A percentile compares a stretch with the other conserved stretches of the same genome.
Conservation (phyloP, 1,140 invertebrate species). For the Drosophila pseudoananassae region DNA sequence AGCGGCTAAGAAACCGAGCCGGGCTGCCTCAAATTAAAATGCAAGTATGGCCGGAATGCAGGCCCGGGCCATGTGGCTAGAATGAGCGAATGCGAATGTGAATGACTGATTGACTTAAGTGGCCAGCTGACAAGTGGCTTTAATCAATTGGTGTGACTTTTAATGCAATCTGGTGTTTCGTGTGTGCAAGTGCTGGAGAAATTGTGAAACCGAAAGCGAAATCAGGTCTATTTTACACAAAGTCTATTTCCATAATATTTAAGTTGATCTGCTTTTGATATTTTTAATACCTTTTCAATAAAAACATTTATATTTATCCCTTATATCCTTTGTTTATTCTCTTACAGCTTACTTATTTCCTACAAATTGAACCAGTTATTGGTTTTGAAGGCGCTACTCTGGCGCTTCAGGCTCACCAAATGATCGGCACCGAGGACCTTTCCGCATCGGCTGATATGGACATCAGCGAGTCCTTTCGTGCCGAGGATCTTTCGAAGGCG, state of each 20-base stretch:
- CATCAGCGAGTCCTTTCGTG: constrained; percentile 91
- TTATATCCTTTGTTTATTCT: neutral
- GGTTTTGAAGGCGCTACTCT: constrained; percentile 42
- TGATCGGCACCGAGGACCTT: constrained; percentile 84
- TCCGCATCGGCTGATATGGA: constrained; percentile 87
- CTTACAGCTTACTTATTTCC: constrained; percentile 8
- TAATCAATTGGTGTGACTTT: constrained; percentile 69
- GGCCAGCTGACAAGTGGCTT: constrained; percentile 74
- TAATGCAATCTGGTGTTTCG: constrained; percentile 12
- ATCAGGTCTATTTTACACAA: constrained; percentile 1
- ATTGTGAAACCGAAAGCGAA: constrained; percentile 39
- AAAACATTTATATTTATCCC: neutral
- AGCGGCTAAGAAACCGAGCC: constrained; percentile 33
- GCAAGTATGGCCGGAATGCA: constrained; percentile 81
- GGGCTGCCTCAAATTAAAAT: constrained; percentile 76
- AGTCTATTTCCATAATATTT: too few species aligned
- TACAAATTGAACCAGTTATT: constrained; percentile 1
- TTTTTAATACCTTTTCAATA: too few species aligned
- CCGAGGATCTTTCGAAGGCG: constrained; percentile 90
- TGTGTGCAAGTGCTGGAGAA: constrained; percentile 12
- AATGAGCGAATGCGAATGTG: constrained; percentile 61
- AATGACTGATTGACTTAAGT: constrained; percentile 80
- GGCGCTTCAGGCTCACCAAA: constrained; percentile 71
- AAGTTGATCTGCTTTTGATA: too few species aligned
- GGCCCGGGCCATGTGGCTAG: constrained; percentile 47